Evolutionary conservation across 2,888 invertebrate species (phyloP), one percentile per base, ranked within the genome.

Genomic region (Linnaemya tessellans): DNA sequence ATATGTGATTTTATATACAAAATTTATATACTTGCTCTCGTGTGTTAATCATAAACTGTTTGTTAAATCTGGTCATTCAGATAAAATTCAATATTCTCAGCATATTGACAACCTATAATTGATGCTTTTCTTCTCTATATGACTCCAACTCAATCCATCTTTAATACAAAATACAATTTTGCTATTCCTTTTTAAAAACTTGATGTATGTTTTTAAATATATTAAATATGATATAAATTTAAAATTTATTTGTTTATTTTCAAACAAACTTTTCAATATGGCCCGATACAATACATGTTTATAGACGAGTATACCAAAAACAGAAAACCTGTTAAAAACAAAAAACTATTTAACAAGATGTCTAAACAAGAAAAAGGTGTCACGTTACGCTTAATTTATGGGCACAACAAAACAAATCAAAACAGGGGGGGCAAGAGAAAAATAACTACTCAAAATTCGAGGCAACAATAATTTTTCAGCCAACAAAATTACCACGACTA

Each of bases 351-450:
- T 81, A 85, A 81, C 65, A 70, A 77, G 22, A 60, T 84, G 78
- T 78, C 78, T 74, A 81, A 88, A 90, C 90, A 90, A 88, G 89
- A 88, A 89, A 90, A 90, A 91, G 91, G 91, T 91, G 91, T 91
- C 91, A 89, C 90, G 91, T 91, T 90, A 91, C 91, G 89, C 90
- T 90, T 91, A 91, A 91, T 90, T 91, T 91, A 90, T 89, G 82
- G 65, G 74, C 88, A 83, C 88, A 41, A 71, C 49, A 79, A 58
- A 58, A 62, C n/a, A n/a, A n/a, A 60, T 49, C 65, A 65, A 46
- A n/a, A 43, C 43, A 35, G 56, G 84, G 7, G 11, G 8, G 18
- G 20, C 7, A 5, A 20, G 51, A 20, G 43, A 71, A 64, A 64
- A 51, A 86, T 87, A 85, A 88, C 13, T 15, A 11, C 18, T 20